Conservation (phyloP, 2,888 invertebrate species). For the Steinernema carpocapsae region DNA sequence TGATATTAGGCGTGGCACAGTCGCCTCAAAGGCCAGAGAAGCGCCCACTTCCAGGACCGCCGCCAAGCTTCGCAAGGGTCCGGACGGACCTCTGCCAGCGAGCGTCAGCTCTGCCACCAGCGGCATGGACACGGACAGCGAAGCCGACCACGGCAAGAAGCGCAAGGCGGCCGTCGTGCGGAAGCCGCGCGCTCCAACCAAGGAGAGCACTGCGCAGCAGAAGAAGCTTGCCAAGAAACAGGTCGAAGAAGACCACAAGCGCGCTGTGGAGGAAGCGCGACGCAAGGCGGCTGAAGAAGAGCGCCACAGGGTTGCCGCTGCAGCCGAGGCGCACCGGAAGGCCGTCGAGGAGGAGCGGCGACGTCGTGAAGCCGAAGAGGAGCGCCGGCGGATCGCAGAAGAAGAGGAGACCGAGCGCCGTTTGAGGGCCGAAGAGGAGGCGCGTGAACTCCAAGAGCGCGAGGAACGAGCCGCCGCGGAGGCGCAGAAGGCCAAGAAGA, state of each 20-base stretch:
- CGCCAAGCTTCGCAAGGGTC: neutral
- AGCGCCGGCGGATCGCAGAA: neutral
- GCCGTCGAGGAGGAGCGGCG: constrained; percentile 32
- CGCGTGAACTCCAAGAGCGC: constrained; percentile 29
- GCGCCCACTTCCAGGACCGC: neutral
- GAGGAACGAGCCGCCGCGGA: too few species aligned
- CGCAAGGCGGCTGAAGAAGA: neutral
- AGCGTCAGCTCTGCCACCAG: too few species aligned
- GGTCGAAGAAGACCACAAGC: neutral
- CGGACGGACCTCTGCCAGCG: too few species aligned
- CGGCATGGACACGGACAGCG: too few species aligned
- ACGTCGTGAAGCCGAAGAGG: neutral
- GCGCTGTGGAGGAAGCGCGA: neutral
- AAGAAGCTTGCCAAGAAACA: neutral
- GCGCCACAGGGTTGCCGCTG: neutral
- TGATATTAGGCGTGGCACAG: neutral
- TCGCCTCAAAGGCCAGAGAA: neutral
- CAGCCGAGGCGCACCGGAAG: neutral
- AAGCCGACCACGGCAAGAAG: too few species aligned
- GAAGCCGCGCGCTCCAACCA: neutral
- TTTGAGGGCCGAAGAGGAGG: constrained; percentile 37
- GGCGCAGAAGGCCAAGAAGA: constrained; percentile 31
- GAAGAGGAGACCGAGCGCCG: constrained; percentile 32
- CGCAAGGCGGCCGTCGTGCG: neutral
- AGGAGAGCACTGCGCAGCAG: neutral